Percentiles rank a stretch among this genome's conserved stretches.
These are phyloP conservation scores for Cephalopachus bancanus DNA, from an alignment of 2,797 vertebrate species.

Conservation along the genomic window DNA sequence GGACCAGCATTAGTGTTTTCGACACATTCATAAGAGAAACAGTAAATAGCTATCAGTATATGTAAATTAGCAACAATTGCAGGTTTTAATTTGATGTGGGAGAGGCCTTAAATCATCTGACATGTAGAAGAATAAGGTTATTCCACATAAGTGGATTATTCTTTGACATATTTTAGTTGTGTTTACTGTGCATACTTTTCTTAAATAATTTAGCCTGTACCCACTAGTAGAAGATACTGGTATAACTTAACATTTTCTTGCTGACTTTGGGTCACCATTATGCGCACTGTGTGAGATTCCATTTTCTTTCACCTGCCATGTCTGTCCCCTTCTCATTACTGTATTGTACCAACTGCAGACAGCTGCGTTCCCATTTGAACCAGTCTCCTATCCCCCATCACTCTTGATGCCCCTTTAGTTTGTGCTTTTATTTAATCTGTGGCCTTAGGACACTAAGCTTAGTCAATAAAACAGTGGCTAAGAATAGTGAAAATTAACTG, in stretches of 20 bases:
- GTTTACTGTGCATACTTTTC: conserved; percentile 20
- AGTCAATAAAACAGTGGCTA: not conserved
- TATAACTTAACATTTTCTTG: not conserved
- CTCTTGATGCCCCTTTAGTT: not conserved
- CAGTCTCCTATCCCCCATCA: not conserved
- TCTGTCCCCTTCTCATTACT: not conserved
- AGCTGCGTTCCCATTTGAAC: not conserved
- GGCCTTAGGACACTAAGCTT: not conserved
- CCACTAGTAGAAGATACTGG: not conserved
- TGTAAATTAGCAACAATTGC: not conserved
- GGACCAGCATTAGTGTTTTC: not conserved
- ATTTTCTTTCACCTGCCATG: not conserved
- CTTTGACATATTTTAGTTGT: not conserved
- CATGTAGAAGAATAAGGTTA: not conserved
- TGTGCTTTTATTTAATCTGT: not conserved
- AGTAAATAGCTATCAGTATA: not conserved
- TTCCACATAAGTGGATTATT: not conserved
- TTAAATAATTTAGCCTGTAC: not conserved
- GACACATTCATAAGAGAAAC: not conserved
- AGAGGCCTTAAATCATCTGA: not conserved
- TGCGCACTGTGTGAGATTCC: not conserved
- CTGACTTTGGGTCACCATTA: not conserved
- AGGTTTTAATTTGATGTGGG: not conserved
- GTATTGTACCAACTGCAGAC: fast-evolving
- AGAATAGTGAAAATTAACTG: not conserved